phyloP scores from a whole-genome alignment of 53 echinoderm and acorn worm species.

The Stichopus horrens region DNA sequence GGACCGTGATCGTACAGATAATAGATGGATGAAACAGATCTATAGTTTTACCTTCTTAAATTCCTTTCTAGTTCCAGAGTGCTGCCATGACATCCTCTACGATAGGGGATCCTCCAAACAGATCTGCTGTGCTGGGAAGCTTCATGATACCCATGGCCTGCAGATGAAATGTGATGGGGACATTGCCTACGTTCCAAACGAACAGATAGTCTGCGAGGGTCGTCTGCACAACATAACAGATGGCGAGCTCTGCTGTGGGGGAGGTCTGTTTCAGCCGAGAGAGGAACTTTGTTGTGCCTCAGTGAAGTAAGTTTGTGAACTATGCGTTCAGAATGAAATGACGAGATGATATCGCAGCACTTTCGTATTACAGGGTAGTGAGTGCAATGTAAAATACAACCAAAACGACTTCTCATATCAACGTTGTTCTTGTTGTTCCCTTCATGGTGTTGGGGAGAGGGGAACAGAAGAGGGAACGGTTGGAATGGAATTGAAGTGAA shows the following conservation, averaged over 20 bases:
- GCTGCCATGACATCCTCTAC: not conserved
- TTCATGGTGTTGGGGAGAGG: not conserved
- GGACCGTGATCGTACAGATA: no score
- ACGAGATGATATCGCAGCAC: no score
- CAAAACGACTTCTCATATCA: no score
- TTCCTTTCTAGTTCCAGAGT: not conserved
- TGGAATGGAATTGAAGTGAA: not conserved
- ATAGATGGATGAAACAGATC: no score
- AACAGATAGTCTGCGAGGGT: conserved; percentile 52
- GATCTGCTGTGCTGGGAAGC: conserved; percentile 6
- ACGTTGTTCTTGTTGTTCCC: no score
- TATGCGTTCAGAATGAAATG: no score
- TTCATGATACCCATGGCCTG: not conserved
- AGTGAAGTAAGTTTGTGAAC: conserved; percentile 14
- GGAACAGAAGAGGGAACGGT: not conserved
- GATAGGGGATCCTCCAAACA: conserved; percentile 5
- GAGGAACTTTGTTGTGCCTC: conserved; percentile 58
- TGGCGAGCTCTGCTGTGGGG: conserved; percentile 62
- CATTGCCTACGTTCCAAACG: conserved; percentile 3
- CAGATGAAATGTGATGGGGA: conserved; percentile 10
- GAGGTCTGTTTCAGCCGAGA: conserved; percentile 46
- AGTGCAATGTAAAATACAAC: no score
- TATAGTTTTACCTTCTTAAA: not conserved
- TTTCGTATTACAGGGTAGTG: no score
- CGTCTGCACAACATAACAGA: conserved; percentile 50